These are phyloP conservation scores for Sussaba pulchella DNA, from an alignment of 2,888 invertebrate genomes.

Conservation along the genomic window DNA sequence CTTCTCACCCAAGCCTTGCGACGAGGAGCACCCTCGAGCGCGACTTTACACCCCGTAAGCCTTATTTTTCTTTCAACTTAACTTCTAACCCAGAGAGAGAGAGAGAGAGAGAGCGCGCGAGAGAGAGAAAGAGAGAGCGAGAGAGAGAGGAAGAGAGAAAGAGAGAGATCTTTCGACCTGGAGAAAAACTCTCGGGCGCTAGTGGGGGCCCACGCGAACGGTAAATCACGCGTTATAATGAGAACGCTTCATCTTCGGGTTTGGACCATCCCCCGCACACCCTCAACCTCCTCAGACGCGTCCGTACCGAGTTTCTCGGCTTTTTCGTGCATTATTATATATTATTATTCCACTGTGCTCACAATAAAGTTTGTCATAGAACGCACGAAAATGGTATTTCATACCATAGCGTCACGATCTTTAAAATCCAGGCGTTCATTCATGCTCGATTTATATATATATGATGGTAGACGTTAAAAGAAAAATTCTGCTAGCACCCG, in stretches of 20 bases:
- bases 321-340: slow-evolving; percentile 54
- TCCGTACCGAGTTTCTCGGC: slow-evolving; percentile 73
- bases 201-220: slow-evolving; percentile 76
- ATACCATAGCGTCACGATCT: neutral
- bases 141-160: too few species aligned
- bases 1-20: slow-evolving; percentile 53
- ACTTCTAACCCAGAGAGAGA: slow-evolving; percentile 80
- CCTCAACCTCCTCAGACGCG: slow-evolving; percentile 75
- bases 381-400: slow-evolving; percentile 33
- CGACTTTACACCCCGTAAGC: slow-evolving; percentile 83
- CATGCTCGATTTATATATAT: neutral
- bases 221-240: slow-evolving; percentile 84
- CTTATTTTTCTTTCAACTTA: slow-evolving; percentile 84
- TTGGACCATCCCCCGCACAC: slow-evolving; percentile 69
- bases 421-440: neutral
- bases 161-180: slow-evolving; percentile 68
- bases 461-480: too few species aligned
- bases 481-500: too few species aligned
- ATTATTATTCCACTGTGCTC: slow-evolving; percentile 46
- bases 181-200: slow-evolving; percentile 72
- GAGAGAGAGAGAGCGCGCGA: too few species aligned
- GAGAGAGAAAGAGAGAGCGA: too few species aligned
- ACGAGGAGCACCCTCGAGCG: slow-evolving; percentile 67
- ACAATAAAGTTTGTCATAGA: slow-evolving; percentile 25
- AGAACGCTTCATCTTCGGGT: slow-evolving; percentile 83